Base-by-base conservation (phyloP, 2,888 invertebrate species). In the Thecocarcelia acutangulata region DNA sequence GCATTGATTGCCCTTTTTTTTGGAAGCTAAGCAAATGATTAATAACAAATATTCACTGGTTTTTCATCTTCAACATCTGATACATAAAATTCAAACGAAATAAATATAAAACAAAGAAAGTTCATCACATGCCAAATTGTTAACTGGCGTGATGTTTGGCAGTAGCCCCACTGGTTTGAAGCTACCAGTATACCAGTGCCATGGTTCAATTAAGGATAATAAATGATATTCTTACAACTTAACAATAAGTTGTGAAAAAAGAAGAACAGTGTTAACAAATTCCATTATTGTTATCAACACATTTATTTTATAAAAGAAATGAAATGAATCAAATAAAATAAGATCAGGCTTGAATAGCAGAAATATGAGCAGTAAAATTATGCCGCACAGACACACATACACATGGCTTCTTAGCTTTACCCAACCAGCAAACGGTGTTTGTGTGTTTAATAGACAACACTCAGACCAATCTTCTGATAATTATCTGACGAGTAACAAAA, bases 201-300 rank as follows among this genome's bases (percentile, higher is more conserved):
- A 42, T 11, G 28, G 9, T 5, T 50, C 8, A 40, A 63, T 72
- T 73, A 28, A 59, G 48, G 46, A 68, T 46, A 69, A 74, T 56
- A 58, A 64, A 63, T 58, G 46, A 73, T 74, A 56, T 37, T 19
- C 17, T 21, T 13, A 50, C 24, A 50, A 42, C 64, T 48, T 19
- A 12, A 56, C n/a, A 50, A 52, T 24, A 17, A 12, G 44, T 24
- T 24, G 40, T 2, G 19, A 15, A 50, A 33, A 50, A 28, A 63
- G 9, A 48, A 48, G 59, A 40, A 52, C 48, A 81, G 61, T 66
- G 77, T 70, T 78, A 74, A 78, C 69, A 70, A 78, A 82, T 77
- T 77, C 76, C 64, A 77, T 82, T 82, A 74, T 59, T 77, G 64
- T 70, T 82, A 70, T 74, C 74, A 82, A 78, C 74, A 78, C 74